phyloP scores from a whole-genome alignment of 2,797 vertebrate species.

The Margarornis squamiger region DNA sequence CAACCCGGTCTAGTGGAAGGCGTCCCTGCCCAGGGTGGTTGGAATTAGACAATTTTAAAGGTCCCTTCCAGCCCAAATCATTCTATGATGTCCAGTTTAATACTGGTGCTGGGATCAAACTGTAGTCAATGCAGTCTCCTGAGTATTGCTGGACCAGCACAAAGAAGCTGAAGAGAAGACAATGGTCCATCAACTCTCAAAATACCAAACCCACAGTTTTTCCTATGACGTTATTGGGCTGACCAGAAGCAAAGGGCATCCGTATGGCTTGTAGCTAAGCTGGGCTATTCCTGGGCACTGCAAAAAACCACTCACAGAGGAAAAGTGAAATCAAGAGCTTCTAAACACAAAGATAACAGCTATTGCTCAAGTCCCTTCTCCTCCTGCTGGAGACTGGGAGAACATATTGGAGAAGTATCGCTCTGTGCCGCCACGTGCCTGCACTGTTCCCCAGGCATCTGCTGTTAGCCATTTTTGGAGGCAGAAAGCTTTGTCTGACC shows the following conservation, averaged over 20 bases:
- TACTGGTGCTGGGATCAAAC: neutral
- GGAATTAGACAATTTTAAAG: accelerated
- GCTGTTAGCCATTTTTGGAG: constrained; percentile 28
- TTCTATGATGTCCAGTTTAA: neutral
- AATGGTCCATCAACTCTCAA: neutral
- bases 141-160: neutral
- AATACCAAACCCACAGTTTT: neutral
- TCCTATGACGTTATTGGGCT: neutral
- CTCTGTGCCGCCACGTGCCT: neutral
- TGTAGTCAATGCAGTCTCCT: neutral
- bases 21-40: neutral
- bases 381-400: neutral
- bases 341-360: neutral
- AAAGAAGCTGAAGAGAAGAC: neutral
- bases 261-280: accelerated
- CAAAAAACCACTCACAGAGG: neutral
- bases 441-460: neutral
- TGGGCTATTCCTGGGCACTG: neutral
- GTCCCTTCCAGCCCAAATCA: neutral
- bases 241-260: neutral
- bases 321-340: neutral
- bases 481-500: constrained; percentile 20
- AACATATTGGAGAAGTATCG: constrained; percentile 7
- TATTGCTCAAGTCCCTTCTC: neutral
- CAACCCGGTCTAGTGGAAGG: neutral